phyloP scores from a whole-genome alignment of 2,113 vertebrate genomes.

The Melanotaenia duboulayi region DNA sequence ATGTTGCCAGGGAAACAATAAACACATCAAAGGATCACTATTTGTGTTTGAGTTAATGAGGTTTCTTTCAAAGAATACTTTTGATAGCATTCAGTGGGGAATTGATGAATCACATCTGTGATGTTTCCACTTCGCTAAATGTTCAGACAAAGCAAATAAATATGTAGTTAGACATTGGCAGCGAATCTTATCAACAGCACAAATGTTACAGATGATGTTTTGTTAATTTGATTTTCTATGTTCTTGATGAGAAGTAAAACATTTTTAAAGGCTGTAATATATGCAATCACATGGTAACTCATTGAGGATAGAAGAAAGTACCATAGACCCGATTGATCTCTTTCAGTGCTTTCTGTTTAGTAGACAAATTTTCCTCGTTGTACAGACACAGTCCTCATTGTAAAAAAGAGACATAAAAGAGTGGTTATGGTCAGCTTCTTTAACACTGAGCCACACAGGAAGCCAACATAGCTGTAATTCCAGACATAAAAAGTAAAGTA shows the following conservation, averaged over 20 bases:
- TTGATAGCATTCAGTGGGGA: conserved; percentile 35
- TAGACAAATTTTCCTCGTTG: too few relatives aligned
- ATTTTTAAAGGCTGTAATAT: background rate
- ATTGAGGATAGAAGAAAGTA: background rate
- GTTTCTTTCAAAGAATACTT: conserved; percentile 30
- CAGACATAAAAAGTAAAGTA: too few relatives aligned
- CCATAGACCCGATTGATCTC: background rate
- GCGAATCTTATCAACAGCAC: background rate
- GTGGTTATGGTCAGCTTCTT: too few relatives aligned
- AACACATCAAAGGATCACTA: conserved; percentile 27
- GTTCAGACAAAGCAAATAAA: conserved; percentile 18
- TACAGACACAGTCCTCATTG: too few relatives aligned
- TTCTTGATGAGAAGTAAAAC: background rate
- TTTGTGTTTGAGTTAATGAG: conserved; percentile 25
- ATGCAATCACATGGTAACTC: background rate
- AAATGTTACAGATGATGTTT: background rate
- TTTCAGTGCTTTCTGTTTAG: too few relatives aligned
- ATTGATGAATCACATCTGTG: conserved; percentile 34
- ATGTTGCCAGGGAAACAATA: conserved; percentile 41
- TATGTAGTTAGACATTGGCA: background rate
- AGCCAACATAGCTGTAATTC: too few relatives aligned
- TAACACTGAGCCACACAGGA: too few relatives aligned
- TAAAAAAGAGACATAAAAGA: too few relatives aligned
- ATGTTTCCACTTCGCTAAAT: conserved; percentile 3
- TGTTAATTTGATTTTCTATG: background rate